Evolutionary conservation across 1,140 invertebrate species (phyloP).

Genomic region (Drosophila bipectinata): DNA sequence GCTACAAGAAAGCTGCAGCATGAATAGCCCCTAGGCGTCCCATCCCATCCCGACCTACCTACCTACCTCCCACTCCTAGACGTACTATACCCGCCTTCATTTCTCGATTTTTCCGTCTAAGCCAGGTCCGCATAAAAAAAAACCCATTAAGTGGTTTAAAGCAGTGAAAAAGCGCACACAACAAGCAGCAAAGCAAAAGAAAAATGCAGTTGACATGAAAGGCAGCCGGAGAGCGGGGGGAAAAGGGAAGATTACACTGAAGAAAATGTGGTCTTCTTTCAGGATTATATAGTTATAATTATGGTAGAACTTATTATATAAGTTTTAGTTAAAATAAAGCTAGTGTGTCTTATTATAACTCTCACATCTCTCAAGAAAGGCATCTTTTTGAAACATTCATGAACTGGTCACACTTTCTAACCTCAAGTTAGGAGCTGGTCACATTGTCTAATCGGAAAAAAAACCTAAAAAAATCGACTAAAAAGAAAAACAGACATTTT

Average conservation of each 20-base stretch:
- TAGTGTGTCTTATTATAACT: too few relatives aligned
- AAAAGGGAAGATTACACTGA: not conserved
- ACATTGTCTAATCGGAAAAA: too few relatives aligned
- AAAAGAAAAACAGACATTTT: too few relatives aligned
- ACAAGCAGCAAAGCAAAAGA: slow-evolving; percentile 66
- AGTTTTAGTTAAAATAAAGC: too few relatives aligned
- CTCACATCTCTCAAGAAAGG: too few relatives aligned
- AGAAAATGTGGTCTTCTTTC: not conserved
- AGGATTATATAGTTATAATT: not conserved
- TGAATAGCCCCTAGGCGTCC: slow-evolving; percentile 46
- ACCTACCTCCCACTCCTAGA: not conserved
- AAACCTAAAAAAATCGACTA: too few relatives aligned
- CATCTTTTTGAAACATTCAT: too few relatives aligned
- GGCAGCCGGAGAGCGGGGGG: slow-evolving; percentile 21
- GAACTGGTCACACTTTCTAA: too few relatives aligned
- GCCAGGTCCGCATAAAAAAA: slow-evolving; percentile 57
- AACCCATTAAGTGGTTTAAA: slow-evolving; percentile 77
- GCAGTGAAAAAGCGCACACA: slow-evolving; percentile 65
- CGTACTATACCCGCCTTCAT: not conserved
- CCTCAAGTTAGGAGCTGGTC: too few relatives aligned
- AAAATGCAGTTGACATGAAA: slow-evolving; percentile 78
- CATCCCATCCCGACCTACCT: too few relatives aligned
- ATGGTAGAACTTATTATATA: too few relatives aligned
- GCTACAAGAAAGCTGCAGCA: slow-evolving; percentile 68
- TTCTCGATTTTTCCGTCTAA: slow-evolving; percentile 26